Evolutionary conservation across 1,140 invertebrate genomes (phyloP), one percentile per base, ranked within the genome.

Genomic region (Sesamia nonagrioides): DNA sequence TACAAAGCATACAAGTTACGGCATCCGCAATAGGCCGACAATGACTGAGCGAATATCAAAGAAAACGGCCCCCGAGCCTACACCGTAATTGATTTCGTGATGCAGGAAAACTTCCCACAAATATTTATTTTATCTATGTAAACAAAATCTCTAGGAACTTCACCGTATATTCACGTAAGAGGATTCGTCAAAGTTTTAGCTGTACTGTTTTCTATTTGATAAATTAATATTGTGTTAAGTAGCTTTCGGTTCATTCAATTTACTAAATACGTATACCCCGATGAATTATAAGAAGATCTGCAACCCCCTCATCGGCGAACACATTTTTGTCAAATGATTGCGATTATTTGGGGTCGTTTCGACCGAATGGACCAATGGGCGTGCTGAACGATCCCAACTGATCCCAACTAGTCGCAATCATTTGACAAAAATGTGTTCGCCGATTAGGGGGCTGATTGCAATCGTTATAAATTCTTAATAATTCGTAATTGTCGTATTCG

Each of bases 51-150:
- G 74, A 54, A 76, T 52, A 63, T 66, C 15, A 75, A 61, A 48
- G 58, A 54, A 18, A 60, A 58, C 40, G 35, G 45, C 33, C 27
- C 17, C 15, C 37, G 37, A 45, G 61, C 60, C 60, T 45, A 66
- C 61, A 66, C 35, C 40, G 76, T 78, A 78, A 78, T 78, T 66
- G 66, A 78, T 71, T 78, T 69, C 75, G 45, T 77, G 66, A 78
- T 71, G 40, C 66, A 71, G 66, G 76, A 58, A 71, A 78, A 71
- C 33, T 69, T 75, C 8, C 33, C 37, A 58, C 63, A 40, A 33
- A 63, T 45, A 37, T 40, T 56, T 56, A 45, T 77, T 56, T 69
- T 68, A 58, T 17, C 48, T 68, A 45, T 15, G 45, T n/a, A 15
- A 56, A 11, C 33, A 54, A 35, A 77, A 68, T 68, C 27, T 56